A percentile compares a stretch with the other conserved stretches of the same genome.
phyloP scores from a whole-genome alignment of 2,888 invertebrate genomes.

The Pseudanteris insignis region DNA sequence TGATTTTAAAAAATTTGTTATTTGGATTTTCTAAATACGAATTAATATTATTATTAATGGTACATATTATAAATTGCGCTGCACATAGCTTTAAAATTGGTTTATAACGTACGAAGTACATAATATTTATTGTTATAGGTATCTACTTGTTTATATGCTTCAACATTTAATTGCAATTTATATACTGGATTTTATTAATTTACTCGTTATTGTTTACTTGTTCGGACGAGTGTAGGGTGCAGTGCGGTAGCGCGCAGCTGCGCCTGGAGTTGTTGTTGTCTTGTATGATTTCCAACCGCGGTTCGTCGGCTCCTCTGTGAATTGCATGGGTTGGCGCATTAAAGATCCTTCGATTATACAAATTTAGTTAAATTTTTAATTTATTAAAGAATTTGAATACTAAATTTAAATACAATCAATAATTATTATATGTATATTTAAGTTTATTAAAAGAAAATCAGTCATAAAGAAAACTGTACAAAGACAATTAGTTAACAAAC shows the following conservation, averaged over 20 bases:
- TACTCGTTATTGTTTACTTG: slow-evolving; percentile 64
- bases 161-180: slow-evolving; percentile 13
- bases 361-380: slow-evolving; percentile 5
- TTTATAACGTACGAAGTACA: slow-evolving; percentile 11
- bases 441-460: too few relatives aligned
- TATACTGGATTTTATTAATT: slow-evolving; percentile 32
- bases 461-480: too few relatives aligned
- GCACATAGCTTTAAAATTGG: background rate
- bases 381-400: too few relatives aligned
- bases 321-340: slow-evolving; percentile 63
- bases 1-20: too few relatives aligned
- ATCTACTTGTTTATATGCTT: slow-evolving; percentile 20
- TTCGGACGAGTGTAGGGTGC: slow-evolving; percentile 71
- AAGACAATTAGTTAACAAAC: too few relatives aligned
- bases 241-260: slow-evolving; percentile 70
- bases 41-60: too few relatives aligned
- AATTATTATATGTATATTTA: too few relatives aligned
- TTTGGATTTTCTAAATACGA: too few relatives aligned
- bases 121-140: slow-evolving; percentile 6
- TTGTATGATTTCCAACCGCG: slow-evolving; percentile 71
- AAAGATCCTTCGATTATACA: slow-evolving; percentile 46
- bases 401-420: too few relatives aligned
- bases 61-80: slow-evolving; percentile 22
- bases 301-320: slow-evolving; percentile 69
- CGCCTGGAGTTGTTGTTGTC: slow-evolving; percentile 68